Base-by-base conservation (phyloP, 2,888 invertebrate genomes). In the Tetanocera ferruginea region DNA sequence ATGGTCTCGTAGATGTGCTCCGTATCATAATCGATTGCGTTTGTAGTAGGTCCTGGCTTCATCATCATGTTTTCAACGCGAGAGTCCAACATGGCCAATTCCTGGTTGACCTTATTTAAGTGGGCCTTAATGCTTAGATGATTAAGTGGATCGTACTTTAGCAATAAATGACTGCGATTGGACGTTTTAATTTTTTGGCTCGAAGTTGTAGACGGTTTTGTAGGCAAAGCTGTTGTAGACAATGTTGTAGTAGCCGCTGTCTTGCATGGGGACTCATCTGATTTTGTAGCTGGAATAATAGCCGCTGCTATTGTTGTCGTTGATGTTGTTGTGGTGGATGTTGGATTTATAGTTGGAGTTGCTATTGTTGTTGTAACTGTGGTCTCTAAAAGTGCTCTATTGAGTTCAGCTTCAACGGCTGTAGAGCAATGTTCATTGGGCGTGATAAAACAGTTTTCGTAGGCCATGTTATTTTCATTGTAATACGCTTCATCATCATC, bases 1-100 rank as follows among this genome's bases (percentile, higher is more conserved):
- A 93, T 93, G 3, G 93, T 93, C 86, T 93, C 93, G 84, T 93
- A 93, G 76, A 93, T 93, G 84, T 93, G 93, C 81, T 93, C 93
- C 17, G 91, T 91, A 80, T 93, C 92, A 80, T 91, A 91, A 78
- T 90, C 90, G n/a, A 84, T 81, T 6, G 62, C 55, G 14, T 19
- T 37, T n/a, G 52, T 8, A 4, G 60, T 25, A 34, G 31, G 64
- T 76, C 37, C 66, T 73, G 37, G 72, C 69, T 60, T 62, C 11
- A 78, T 83, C 80, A 92, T 91, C 79, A 93, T 92, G 78, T 90
- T 91, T 83, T 92, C 91, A 91, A 93, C 93, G 83, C 93, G 91
- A 80, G 90, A 88, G 83, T 92, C 91, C 70, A 93, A 87, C 82
- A 91, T 88, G 31, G 91, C 91, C 79, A 93, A 90, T 86, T 93